Evolutionary conservation across 2,888 invertebrate genomes (phyloP).

Genomic region (Autographa pulchrina): DNA sequence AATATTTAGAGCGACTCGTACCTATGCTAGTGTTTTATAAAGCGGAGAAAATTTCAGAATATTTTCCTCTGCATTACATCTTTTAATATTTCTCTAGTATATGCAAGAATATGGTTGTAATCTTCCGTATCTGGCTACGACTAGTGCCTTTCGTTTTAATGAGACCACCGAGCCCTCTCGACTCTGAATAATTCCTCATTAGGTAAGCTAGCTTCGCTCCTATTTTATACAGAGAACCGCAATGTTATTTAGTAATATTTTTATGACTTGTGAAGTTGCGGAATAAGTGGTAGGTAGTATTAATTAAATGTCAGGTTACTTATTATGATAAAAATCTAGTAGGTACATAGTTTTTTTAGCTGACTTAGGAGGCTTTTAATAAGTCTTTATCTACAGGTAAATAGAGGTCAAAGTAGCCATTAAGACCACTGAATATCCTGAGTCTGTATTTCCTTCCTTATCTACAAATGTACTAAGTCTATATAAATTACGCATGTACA

Average conservation of each 20-base stretch:
- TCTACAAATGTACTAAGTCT: background rate
- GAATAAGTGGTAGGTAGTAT: background rate
- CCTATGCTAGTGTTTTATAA: background rate
- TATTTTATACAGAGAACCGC: constrained; percentile 42
- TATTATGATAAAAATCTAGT: background rate
- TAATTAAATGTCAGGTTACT: background rate
- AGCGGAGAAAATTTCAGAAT: background rate
- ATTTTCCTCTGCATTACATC: background rate
- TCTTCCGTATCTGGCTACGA: constrained; percentile 40
- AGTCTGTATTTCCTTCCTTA: background rate
- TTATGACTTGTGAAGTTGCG: background rate
- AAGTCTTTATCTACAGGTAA: background rate
- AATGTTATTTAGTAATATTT: constrained; percentile 27
- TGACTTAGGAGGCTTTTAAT: background rate
- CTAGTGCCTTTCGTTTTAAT: constrained; percentile 59
- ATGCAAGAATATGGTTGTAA: constrained; percentile 43
- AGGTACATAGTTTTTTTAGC: no score
- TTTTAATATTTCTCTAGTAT: constrained; percentile 18
- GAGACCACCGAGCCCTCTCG: constrained; percentile 61
- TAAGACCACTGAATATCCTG: no score
- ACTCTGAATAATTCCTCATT: constrained; percentile 69
- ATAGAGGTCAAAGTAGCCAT: background rate
- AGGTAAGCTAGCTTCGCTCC: constrained; percentile 53
- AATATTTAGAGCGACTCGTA: background rate
- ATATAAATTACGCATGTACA: constrained; percentile 8